Conservation (phyloP, 37 sponge, comb jelly and placozoan genomes). For the Bolinopsis microptera region DNA sequence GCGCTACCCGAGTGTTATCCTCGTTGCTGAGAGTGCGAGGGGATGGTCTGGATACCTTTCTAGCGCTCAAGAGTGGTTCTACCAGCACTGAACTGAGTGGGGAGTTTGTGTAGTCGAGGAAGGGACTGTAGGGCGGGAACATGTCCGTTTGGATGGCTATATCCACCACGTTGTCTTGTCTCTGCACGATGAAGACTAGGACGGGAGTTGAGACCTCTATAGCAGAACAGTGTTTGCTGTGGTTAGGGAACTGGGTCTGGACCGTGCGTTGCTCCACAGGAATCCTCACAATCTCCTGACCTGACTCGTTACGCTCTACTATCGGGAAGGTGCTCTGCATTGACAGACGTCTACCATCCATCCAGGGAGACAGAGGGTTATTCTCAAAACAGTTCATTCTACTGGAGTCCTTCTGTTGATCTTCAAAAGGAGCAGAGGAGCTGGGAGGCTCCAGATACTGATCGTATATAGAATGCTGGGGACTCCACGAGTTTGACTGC, state of each 20-base stretch:
- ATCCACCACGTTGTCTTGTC: slow-evolving; percentile 11
- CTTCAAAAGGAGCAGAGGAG: slow-evolving; percentile 11
- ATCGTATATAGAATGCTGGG: slow-evolving; percentile 28
- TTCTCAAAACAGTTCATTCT: neutral
- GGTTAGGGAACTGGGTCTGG: slow-evolving; percentile 33
- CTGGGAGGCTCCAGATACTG: slow-evolving; percentile 2
- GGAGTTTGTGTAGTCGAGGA: neutral
- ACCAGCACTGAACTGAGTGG: slow-evolving; percentile 4
- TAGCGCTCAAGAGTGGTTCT: slow-evolving; percentile 28
- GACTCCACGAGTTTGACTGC: slow-evolving; percentile 49
- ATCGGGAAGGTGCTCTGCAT: neutral
- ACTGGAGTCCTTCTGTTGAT: neutral
- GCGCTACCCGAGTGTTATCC: neutral
- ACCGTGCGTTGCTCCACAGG: slow-evolving; percentile 28
- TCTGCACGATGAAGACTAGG: neutral
- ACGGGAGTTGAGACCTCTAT: neutral
- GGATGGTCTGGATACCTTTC: neutral
- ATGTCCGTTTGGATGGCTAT: neutral
- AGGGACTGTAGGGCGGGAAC: neutral
- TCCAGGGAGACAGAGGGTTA: neutral
- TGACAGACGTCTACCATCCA: neutral
- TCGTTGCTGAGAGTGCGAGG: neutral
- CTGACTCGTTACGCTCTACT: neutral
- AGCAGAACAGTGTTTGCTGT: neutral
- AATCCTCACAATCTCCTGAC: slow-evolving; percentile 28